Evolutionary conservation across 2,888 invertebrate species (phyloP).

Genomic region (Onthophagus sagittarius): DNA sequence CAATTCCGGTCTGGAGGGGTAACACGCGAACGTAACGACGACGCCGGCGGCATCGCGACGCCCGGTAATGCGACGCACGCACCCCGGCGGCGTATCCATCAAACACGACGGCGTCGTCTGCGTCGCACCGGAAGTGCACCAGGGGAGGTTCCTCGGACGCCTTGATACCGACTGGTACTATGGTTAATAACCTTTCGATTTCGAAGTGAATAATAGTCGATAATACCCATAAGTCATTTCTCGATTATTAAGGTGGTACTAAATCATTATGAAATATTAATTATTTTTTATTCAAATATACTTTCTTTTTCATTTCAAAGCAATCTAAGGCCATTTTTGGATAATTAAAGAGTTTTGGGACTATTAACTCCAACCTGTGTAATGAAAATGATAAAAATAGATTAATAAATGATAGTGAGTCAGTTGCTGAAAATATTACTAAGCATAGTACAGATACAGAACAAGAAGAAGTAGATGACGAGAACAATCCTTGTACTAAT

Average conservation of each 20-base stretch:
- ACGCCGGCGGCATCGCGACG: background rate
- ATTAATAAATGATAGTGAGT: too few species aligned
- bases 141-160: background rate
- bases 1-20: background rate
- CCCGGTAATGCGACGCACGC: background rate
- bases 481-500: too few species aligned
- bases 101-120: background rate
- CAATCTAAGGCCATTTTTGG: too few species aligned
- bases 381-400: too few species aligned
- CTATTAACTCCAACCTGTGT: too few species aligned
- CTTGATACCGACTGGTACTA: background rate
- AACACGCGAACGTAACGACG: background rate
- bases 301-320: too few species aligned
- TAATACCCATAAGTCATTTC: background rate
- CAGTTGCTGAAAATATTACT: too few species aligned
- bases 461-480: too few species aligned
- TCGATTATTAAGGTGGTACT: background rate
- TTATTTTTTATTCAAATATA: too few species aligned
- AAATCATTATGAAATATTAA: background rate
- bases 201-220: background rate
- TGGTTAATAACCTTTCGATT: background rate
- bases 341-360: too few species aligned
- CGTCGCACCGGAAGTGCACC: background rate
- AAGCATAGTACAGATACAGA: too few species aligned
- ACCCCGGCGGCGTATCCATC: background rate